These are phyloP conservation scores for Lytechinus pictus DNA, from an alignment of 35 echinoderm and acorn worm species.

Conservation along the genomic window DNA sequence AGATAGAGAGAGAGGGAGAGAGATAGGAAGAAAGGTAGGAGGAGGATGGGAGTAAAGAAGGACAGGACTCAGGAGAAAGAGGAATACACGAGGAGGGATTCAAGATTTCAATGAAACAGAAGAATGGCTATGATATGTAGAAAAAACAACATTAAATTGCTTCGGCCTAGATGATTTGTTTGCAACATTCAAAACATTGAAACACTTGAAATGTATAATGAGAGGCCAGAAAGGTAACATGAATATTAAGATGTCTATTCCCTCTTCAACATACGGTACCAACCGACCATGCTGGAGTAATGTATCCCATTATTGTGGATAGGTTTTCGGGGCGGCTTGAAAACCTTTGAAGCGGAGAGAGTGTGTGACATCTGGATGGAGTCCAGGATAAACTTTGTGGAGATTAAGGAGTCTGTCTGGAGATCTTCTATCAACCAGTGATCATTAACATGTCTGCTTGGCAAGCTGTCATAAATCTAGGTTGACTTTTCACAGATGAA, in stretches of 20 bases:
- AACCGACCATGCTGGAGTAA: neutral
- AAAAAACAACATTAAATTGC: too few relatives aligned
- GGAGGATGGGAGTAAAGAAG: neutral
- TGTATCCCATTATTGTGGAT: neutral
- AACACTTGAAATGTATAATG: too few relatives aligned
- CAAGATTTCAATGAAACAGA: too few relatives aligned
- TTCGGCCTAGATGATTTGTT: neutral
- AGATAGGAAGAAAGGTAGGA: neutral
- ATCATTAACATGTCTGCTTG: neutral
- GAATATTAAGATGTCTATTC: too few relatives aligned
- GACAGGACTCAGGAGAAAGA: neutral
- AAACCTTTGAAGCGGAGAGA: neutral
- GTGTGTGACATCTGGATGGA: neutral
- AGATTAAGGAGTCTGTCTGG: neutral
- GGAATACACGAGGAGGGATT: too few relatives aligned
- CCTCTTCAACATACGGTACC: too few relatives aligned
- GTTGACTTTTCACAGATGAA: neutral
- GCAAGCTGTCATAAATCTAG: conserved; percentile 18
- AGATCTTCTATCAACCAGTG: conserved; percentile 3
- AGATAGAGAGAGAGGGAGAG: neutral
- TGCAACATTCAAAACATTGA: too few relatives aligned
- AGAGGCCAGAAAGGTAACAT: too few relatives aligned
- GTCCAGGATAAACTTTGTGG: neutral
- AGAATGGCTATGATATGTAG: too few relatives aligned
- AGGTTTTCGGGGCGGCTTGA: neutral